A percentile compares a stretch with the other conserved stretches of the same genome.
These are phyloP conservation scores for Mastomys natalensis DNA, from an alignment of 2,113 vertebrate species.

Conservation along the genomic window DNA sequence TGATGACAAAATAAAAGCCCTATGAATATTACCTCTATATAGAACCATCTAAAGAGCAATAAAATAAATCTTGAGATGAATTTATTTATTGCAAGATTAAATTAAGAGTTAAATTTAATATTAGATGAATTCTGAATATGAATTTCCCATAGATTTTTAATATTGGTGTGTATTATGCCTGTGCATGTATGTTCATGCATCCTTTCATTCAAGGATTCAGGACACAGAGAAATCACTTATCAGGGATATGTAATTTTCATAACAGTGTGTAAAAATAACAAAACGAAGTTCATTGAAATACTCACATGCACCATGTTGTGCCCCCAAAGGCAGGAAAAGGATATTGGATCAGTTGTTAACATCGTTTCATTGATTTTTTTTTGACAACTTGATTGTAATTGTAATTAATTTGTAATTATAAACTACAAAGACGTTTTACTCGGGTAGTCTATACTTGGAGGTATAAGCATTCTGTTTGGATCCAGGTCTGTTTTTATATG, in stretches of 20 bases:
- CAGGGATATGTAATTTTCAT: not conserved
- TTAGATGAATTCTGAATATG: conserved; percentile 43
- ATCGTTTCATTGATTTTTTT: not conserved
- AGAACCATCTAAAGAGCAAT: not conserved
- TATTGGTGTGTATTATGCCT: not conserved
- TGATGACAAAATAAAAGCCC: not conserved
- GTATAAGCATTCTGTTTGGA: not conserved
- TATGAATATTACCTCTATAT: not conserved
- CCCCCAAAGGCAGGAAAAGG: not conserved
- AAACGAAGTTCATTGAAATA: not conserved
- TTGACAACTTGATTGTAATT: not conserved
- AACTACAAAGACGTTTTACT: not conserved
- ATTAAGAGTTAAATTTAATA: conserved; percentile 24
- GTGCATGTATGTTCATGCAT: not conserved
- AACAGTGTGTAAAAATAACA: not conserved
- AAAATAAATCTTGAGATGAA: conserved; percentile 17
- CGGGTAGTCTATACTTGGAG: not conserved
- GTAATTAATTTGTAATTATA: no score
- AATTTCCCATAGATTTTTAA: conserved; percentile 7
- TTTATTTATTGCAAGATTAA: conserved; percentile 49
- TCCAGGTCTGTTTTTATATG: not conserved
- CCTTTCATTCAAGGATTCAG: conserved; percentile 28
- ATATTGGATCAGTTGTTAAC: not conserved
- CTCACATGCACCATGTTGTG: not conserved
- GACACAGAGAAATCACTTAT: not conserved